Base-by-base conservation (phyloP, 2,888 invertebrate species). In the Pseudococcus viburni region DNA sequence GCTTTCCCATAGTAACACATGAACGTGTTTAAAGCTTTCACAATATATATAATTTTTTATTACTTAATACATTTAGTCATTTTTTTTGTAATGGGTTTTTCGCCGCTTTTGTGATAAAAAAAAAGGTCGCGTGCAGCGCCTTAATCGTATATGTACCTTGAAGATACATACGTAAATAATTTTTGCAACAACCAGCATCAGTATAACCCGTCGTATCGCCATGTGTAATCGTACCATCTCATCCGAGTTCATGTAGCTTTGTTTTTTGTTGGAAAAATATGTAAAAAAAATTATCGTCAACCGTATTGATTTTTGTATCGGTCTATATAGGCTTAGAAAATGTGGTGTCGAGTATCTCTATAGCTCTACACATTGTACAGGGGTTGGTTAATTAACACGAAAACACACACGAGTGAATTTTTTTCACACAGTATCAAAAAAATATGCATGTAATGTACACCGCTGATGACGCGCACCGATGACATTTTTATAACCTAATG, bases 1-100 rank as follows among this genome's bases (percentile, higher is more conserved):
- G 88, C 88, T 88, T 88, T 68, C 80, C 80, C 80, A 83, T 83
- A 83, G 80, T 83, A 83, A 83, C 80, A 83, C 80, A 83, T 46
- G 73, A 83, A 83, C 39, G 80, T 83, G 80, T 83, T 83, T 83
- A 83, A 73, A 42, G 80, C 80, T 83, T 83, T 83, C 80, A 83
- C 80, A 83, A 83, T 83, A 83, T 83, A 42, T 42, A 42, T 42
- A 42, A 42, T 42, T 42, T 42, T 42, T 6, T 80, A 77, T 77
- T 17, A 77, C 26, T n/a, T 22, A 7, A 68, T 64, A 64, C 64
- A 64, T 22, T 77, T 77, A 77, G 77, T 11, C 33, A 77, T 77
- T 83, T 83, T 77, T 83, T 83, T 83, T 83, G 80, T 83, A 83
- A 46, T 33, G 59, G 51, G 64, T 85, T 55, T 85, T 85, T 33